Percentiles rank a stretch among this genome's conserved stretches.
phyloP scores from a whole-genome alignment of 2,797 vertebrate species.

The Chaunax sp. region DNA sequence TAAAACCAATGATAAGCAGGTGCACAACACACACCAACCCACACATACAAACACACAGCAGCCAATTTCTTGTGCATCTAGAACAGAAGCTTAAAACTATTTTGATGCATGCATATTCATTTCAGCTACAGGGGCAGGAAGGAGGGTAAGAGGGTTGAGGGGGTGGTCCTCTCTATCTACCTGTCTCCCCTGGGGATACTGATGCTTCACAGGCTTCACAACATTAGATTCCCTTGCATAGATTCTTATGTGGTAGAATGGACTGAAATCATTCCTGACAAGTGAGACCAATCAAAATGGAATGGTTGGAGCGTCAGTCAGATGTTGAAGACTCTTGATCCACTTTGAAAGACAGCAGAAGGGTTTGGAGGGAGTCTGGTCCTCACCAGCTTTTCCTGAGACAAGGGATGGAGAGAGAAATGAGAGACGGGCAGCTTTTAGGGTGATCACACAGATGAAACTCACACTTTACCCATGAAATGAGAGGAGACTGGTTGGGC shows the following conservation, averaged over 20 bases:
- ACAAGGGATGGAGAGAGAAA: conserved; percentile 7
- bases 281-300: conserved; percentile 37
- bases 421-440: neutral
- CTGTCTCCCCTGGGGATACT: conserved; percentile 28
- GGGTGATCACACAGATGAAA: conserved; percentile 31
- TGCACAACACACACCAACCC: conserved; percentile 23
- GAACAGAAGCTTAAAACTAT: conserved; percentile 56
- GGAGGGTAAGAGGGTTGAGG: neutral
- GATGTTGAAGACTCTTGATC: conserved; percentile 89
- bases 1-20: conserved; percentile 39
- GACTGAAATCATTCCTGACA: conserved; percentile 54
- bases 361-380: conserved; percentile 91
- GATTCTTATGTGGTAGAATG: conserved; percentile 77
- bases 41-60: conserved; percentile 48
- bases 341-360: conserved; percentile 93
- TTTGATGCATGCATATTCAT: conserved; percentile 77
- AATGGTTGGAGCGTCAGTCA: conserved; percentile 73
- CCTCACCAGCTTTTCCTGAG: conserved; percentile 89
- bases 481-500: conserved; percentile 58
- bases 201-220: conserved; percentile 44
- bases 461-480: conserved; percentile 46
- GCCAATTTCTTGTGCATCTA: conserved; percentile 62
- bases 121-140: conserved; percentile 50
- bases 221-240: conserved; percentile 81
- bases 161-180: conserved; percentile 1